Evolutionary conservation across 2,888 invertebrate genomes (phyloP).

Genomic region (Cataglyphis altisquamis): DNA sequence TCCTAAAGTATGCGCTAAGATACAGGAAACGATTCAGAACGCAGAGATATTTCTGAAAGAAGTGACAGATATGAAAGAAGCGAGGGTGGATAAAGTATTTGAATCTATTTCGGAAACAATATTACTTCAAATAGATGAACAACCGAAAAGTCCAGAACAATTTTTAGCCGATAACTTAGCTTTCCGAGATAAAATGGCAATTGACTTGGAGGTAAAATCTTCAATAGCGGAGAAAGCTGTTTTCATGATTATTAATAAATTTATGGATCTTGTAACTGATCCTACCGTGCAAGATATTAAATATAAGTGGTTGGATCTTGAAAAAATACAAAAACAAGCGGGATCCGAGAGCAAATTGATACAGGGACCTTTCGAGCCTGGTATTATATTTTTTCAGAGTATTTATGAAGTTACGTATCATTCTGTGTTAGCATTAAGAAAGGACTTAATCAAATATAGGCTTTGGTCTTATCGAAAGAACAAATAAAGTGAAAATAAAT

Average conservation of each 20-base stretch:
- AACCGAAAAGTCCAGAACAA: slow-evolving; percentile 88
- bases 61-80: slow-evolving; percentile 92
- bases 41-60: slow-evolving; percentile 91
- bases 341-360: slow-evolving; percentile 87
- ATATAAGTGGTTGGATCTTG: slow-evolving; percentile 89
- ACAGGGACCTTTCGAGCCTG: slow-evolving; percentile 88
- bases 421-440: slow-evolving; percentile 7
- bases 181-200: slow-evolving; percentile 87
- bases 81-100: slow-evolving; percentile 91
- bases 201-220: slow-evolving; percentile 88
- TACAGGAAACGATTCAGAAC: slow-evolving; percentile 88
- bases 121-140: slow-evolving; percentile 89
- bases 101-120: slow-evolving; percentile 88
- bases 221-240: slow-evolving; percentile 92
- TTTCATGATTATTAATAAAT: slow-evolving; percentile 92
- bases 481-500: slow-evolving; percentile 88
- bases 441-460: slow-evolving; percentile 84
- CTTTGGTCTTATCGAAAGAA: slow-evolving; percentile 89
- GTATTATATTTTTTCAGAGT: slow-evolving; percentile 81
- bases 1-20: slow-evolving; percentile 88
- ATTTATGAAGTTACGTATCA: neutral
- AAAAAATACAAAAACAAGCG: slow-evolving; percentile 88
- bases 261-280: slow-evolving; percentile 89
- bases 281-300: slow-evolving; percentile 88
- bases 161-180: slow-evolving; percentile 90